These are phyloP conservation scores for Penaeus vannamei DNA, from an alignment of 1,140 invertebrate species.

Conservation along the genomic window DNA sequence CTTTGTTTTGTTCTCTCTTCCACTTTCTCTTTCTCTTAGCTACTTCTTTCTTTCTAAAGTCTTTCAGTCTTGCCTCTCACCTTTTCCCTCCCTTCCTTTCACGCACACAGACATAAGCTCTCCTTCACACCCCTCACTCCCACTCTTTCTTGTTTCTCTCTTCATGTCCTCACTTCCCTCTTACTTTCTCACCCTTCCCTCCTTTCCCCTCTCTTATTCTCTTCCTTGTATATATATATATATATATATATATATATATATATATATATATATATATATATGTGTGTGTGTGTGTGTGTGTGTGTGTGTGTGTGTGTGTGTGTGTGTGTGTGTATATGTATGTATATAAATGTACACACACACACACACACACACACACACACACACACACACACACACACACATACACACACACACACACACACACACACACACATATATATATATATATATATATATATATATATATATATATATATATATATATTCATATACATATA, in stretches of 20 bases:
- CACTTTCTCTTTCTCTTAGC: too few species aligned
- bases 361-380: background rate
- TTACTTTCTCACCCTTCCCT: too few species aligned
- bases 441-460: constrained; percentile 25
- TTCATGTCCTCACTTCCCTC: too few species aligned
- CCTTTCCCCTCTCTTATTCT: too few species aligned
- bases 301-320: constrained; percentile 33
- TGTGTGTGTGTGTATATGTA: constrained; percentile 33
- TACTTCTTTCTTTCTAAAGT: too few species aligned
- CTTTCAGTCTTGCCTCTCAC: too few species aligned
- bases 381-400: background rate
- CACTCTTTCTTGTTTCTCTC: too few species aligned
- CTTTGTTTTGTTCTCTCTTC: too few species aligned
- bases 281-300: constrained; percentile 22
- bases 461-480: constrained; percentile 22
- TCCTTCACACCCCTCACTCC: too few species aligned
- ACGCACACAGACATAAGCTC: too few species aligned
- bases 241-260: constrained; percentile 25
- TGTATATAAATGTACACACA: background rate
- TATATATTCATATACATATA: constrained; percentile 12
- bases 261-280: constrained; percentile 30
- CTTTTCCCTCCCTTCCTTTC: too few species aligned
- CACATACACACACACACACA: background rate
- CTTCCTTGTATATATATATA: background rate
- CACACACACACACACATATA: constrained; percentile 3